Evolutionary conservation across 1,140 invertebrate genomes (phyloP).

Genomic region (Laupala kohalensis): DNA sequence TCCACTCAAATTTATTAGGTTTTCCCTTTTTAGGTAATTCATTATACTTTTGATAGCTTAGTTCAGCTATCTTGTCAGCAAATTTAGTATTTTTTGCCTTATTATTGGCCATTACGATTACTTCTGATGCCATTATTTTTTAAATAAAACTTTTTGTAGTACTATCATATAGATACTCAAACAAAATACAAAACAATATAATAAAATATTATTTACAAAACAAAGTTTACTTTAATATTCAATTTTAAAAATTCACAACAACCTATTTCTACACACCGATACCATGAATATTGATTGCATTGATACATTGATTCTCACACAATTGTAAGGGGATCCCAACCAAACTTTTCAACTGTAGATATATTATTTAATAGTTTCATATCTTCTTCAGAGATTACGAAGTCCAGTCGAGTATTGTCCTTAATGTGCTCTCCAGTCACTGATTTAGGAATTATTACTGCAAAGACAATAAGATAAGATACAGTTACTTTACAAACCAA

Average conservation of each 20-base stretch:
- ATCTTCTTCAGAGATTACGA: constrained; percentile 39
- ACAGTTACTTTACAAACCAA: too few relatives aligned
- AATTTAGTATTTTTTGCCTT: constrained; percentile 20
- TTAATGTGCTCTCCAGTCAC: constrained; percentile 41
- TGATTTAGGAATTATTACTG: constrained; percentile 60
- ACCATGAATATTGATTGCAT: not conserved
- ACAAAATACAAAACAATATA: constrained; percentile 10
- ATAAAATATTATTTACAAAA: constrained; percentile 17
- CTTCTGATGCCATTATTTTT: not conserved
- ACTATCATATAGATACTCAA: too few relatives aligned
- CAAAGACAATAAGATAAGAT: constrained; percentile 23
- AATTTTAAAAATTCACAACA: not conserved
- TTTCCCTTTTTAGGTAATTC: constrained; percentile 67
- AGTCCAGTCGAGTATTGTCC: constrained; percentile 52
- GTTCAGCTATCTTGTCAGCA: constrained; percentile 35
- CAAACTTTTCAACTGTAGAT: constrained; percentile 38
- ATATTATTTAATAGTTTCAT: constrained; percentile 38
- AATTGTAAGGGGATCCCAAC: constrained; percentile 52
- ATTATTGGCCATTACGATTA: not conserved
- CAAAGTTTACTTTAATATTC: not conserved
- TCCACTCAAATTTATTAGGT: constrained; percentile 65
- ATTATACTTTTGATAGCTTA: constrained; percentile 46
- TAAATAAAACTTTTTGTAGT: not conserved
- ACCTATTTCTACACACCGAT: not conserved
- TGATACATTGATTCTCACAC: too few relatives aligned